Conservation (phyloP, 2,113 vertebrate genomes). For the Cercocebus atys region DNA sequence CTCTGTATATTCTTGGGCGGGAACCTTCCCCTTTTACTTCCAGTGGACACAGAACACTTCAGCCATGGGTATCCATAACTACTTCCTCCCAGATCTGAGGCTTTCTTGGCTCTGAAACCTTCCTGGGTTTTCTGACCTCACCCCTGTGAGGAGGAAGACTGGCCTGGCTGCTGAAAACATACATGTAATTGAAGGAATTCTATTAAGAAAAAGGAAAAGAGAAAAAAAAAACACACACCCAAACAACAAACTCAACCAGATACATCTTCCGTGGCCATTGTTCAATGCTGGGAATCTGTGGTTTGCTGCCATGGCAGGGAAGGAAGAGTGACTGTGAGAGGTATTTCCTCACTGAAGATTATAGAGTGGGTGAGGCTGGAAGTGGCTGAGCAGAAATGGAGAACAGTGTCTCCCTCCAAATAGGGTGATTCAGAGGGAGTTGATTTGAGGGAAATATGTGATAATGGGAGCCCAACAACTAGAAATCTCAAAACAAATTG, state of each 20-base stretch:
- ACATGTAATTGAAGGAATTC: conserved; percentile 64
- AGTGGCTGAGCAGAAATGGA: conserved; percentile 8
- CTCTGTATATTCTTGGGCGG: background rate
- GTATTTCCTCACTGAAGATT: conserved; percentile 70
- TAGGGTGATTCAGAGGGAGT: background rate
- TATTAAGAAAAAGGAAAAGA: conserved; percentile 67
- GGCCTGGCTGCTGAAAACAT: conserved; percentile 69
- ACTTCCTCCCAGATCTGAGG: conserved; percentile 71
- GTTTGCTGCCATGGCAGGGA: conserved; percentile 41
- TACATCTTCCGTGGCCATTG: conserved; percentile 70
- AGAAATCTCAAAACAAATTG: conserved; percentile 14
- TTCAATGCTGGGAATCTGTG: conserved; percentile 33
- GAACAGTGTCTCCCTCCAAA: background rate
- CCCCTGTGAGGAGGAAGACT: conserved; percentile 73
- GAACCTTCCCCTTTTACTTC: background rate
- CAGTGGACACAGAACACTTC: background rate
- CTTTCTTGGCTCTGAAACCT: conserved; percentile 75
- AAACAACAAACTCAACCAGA: background rate
- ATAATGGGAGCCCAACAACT: background rate
- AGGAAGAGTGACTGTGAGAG: conserved; percentile 74
- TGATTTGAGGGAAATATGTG: background rate
- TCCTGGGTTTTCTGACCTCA: conserved; percentile 82
- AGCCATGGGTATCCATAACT: conserved; percentile 69
- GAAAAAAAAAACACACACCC: background rate
- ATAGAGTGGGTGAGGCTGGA: conserved; percentile 45